These are phyloP conservation scores for Luehdorfia chinensis DNA, from an alignment of 1,140 invertebrate species.

Conservation along the genomic window DNA sequence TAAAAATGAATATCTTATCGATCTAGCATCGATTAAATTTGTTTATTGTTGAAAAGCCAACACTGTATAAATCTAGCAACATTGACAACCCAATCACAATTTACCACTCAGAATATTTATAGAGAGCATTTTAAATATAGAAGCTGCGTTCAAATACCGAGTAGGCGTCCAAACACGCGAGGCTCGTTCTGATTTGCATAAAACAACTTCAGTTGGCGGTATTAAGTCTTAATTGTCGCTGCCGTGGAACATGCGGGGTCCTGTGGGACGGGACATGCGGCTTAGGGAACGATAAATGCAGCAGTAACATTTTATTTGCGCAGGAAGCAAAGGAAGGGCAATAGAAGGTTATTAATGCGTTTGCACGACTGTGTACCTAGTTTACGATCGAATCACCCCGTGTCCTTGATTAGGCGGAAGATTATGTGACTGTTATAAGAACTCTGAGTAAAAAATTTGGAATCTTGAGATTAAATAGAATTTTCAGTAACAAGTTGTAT, in stretches of 20 bases:
- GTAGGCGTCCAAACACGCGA: constrained; percentile 68
- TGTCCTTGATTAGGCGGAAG: constrained; percentile 7
- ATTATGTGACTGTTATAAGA: neutral
- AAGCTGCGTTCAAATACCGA: constrained; percentile 25
- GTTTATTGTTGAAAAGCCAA: neutral
- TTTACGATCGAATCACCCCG: constrained; percentile 1
- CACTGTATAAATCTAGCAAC: constrained; percentile 13
- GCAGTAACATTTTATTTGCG: constrained; percentile 44
- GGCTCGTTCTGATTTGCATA: constrained; percentile 59
- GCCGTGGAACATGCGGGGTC: constrained; percentile 34
- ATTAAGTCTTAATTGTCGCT: constrained; percentile 72
- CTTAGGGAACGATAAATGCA: constrained; percentile 38
- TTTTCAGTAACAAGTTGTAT: no score
- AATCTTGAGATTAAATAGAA: no score
- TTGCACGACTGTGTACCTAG: neutral
- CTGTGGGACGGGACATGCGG: constrained; percentile 44
- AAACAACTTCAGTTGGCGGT: constrained; percentile 66
- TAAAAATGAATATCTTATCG: no score
- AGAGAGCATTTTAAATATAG: constrained; percentile 47
- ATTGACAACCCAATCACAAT: constrained; percentile 36
- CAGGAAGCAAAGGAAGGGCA: constrained; percentile 13
- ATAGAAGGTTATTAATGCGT: constrained; percentile 13
- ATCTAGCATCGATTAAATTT: no score
- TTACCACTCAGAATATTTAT: constrained; percentile 32
- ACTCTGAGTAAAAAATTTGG: no score